Evolutionary conservation across 2,113 vertebrate genomes (phyloP).

Genomic region (Trichechus manatus): DNA sequence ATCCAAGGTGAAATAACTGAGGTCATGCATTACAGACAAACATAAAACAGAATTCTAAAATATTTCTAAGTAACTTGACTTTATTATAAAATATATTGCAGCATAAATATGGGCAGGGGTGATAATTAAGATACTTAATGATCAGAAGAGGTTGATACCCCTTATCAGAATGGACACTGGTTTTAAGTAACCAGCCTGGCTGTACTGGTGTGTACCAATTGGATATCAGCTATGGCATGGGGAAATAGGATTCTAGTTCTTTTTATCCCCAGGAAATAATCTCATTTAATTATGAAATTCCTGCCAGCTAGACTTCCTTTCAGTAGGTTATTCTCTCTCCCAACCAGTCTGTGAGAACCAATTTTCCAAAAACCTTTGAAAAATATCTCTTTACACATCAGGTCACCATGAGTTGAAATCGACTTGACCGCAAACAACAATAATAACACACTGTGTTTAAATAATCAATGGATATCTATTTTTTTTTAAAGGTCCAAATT

Average conservation of each 20-base stretch:
- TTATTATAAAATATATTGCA: constrained; percentile 9
- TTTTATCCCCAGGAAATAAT: neutral
- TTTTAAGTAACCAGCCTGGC: neutral
- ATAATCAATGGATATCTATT: neutral
- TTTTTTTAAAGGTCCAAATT: neutral
- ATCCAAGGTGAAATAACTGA: constrained; percentile 44
- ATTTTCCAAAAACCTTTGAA: constrained; percentile 25
- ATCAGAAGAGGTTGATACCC: neutral
- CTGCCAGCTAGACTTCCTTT: neutral
- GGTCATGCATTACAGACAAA: neutral
- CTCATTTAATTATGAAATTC: constrained; percentile 12
- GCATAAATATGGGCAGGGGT: neutral
- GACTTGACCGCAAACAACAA: too few species aligned
- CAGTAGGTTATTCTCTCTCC: constrained; percentile 3
- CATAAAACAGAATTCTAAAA: constrained; percentile 16
- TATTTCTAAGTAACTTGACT: constrained; percentile 3
- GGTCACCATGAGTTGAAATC: too few species aligned
- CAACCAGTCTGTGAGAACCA: neutral
- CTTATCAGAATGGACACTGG: neutral
- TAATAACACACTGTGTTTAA: neutral
- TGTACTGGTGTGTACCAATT: neutral
- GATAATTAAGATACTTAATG: constrained; percentile 1
- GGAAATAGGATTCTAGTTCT: neutral
- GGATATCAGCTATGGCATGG: neutral
- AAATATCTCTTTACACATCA: neutral